Evolutionary conservation across 2,888 invertebrate genomes (phyloP).

Genomic region (Papilio demoleus): DNA sequence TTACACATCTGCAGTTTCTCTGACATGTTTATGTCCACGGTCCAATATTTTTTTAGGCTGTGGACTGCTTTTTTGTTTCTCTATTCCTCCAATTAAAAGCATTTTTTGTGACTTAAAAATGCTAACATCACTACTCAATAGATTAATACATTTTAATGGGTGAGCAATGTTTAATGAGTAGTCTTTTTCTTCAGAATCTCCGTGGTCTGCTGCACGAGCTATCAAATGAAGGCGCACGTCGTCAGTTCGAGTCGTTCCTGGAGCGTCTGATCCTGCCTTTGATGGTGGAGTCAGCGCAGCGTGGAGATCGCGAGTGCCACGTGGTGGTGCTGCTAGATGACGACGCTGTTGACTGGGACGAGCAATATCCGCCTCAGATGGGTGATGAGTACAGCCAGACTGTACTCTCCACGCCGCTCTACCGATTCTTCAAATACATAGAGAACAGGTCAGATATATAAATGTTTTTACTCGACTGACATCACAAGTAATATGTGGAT

Average conservation of each 20-base stretch:
- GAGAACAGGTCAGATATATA: constrained; percentile 91
- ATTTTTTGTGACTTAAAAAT: too few species aligned
- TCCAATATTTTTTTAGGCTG: too few species aligned
- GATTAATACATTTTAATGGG: too few species aligned
- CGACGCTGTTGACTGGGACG: constrained; percentile 98
- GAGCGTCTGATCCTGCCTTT: constrained; percentile 97
- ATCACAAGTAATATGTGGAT: too few species aligned
- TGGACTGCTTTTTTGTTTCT: too few species aligned
- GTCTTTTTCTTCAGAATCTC: constrained; percentile 88
- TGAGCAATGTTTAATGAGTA: neutral
- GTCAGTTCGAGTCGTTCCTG: constrained; percentile 97
- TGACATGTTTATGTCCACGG: too few species aligned
- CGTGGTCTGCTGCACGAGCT: constrained; percentile 98
- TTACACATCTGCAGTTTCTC: too few species aligned
- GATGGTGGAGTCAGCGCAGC: constrained; percentile 96
- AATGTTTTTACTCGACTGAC: too few species aligned
- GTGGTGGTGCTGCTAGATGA: constrained; percentile 97
- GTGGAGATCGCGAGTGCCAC: constrained; percentile 99
- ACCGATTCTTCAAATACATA: constrained; percentile 99
- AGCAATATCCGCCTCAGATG: constrained; percentile 99
- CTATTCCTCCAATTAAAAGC: too few species aligned
- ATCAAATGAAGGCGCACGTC: constrained; percentile 99
- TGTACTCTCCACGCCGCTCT: constrained; percentile 96
- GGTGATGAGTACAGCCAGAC: constrained; percentile 99
- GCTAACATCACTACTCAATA: too few species aligned